Base-by-base conservation (phyloP, 92 coral and sea anemone genomes). In the Zoanthus solanderi region DNA sequence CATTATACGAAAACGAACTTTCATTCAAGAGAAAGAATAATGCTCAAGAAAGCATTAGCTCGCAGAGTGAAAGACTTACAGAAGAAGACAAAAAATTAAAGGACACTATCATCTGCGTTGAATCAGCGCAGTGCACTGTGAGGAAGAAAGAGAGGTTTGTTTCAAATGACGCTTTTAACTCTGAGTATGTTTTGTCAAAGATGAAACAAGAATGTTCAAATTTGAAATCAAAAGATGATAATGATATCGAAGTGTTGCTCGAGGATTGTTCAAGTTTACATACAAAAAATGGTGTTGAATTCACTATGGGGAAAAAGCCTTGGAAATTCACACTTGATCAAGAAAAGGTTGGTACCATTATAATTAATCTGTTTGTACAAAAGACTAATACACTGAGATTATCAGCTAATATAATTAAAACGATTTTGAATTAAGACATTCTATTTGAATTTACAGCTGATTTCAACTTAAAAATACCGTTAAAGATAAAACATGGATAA, bases 321-420 rank as follows among this genome's bases (percentile, higher is more conserved):
- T 48, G 23, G 29, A 46, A 15, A 29, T 15, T 37, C 57, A 66
- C 56, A 4, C 42, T 37, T 37, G 4, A 37, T 63, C 47, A 46
- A 0, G 85, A 47, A 32, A 66, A 81, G 85, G 85, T 81, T 66
- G 47, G 85, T 53, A 30, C 17, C 46, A 10, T 5, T 15, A 9
- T 6, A 63, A 23, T 7, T 17, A 17, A 17, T n/a, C 17, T 17
- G n/a, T 5, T 15, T 18, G 16, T 58, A 58, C 4, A 4, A 37
- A 37, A 37, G 2, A 37, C 42, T 2, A 37, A 37, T 37, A 37
- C 4, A 37, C 2, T 37, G 2, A 37, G 42, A 37, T 37, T 37
- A 23, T 23, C 23, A 23, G 23, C 23, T 23, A 23, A 23, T 23
- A 23, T 23, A 23, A 23, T 23, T 23, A 23, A 23, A 23, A 23